Percentiles rank a stretch among this genome's conserved stretches.
These are phyloP conservation scores for Aegithalos caudatus DNA, from an alignment of 2,113 vertebrate species.

Conservation along the genomic window DNA sequence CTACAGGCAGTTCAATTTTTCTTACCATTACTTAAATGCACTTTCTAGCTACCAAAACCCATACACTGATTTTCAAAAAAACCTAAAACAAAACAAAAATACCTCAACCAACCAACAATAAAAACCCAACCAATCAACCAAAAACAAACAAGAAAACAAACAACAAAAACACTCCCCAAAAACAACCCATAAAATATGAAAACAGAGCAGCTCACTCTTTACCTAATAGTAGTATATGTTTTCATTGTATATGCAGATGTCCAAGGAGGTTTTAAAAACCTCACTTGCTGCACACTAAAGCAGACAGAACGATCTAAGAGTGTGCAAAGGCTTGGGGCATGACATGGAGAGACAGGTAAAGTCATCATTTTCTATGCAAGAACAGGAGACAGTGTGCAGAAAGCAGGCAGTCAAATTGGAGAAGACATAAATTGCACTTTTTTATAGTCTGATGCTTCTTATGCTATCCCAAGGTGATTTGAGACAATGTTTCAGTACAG, in stretches of 20 bases:
- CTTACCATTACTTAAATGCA: not conserved
- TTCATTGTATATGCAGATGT: not conserved
- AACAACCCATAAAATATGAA: not conserved
- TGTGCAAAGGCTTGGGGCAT: accelerated
- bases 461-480: not conserved
- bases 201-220: not conserved
- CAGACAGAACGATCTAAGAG: not conserved
- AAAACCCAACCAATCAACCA: not conserved
- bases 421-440: not conserved
- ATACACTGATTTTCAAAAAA: not conserved
- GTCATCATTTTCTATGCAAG: not conserved
- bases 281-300: accelerated
- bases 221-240: not conserved
- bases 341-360: not conserved
- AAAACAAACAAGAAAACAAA: not conserved
- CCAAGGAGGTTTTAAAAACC: not conserved
- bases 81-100: not conserved
- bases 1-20: not conserved
- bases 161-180: no score
- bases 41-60: not conserved
- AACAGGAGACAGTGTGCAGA: not conserved
- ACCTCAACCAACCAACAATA: not conserved
- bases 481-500: not conserved
- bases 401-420: not conserved
- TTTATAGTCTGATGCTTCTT: not conserved